Conservation (phyloP, 2,888 invertebrate species). For the Pristionchus mayeri region DNA sequence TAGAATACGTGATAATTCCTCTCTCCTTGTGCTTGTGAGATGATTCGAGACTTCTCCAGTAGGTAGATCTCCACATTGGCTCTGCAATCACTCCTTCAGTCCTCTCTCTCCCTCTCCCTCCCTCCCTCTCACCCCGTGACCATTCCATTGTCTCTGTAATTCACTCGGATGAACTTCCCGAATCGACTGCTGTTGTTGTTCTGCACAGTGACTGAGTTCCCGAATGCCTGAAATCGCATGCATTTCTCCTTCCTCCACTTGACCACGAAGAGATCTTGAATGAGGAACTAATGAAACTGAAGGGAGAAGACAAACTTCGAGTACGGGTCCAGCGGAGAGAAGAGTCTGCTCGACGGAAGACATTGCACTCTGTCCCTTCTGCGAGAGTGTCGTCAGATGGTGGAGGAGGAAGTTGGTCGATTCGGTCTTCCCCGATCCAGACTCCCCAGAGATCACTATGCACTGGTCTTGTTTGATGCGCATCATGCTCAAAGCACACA, state of each 20-base stretch:
- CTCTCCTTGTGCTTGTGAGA: constrained; percentile 92
- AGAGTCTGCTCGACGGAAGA: constrained; percentile 97
- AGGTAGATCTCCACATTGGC: constrained; percentile 97
- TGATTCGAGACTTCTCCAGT: constrained; percentile 93
- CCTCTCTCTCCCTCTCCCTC: too few relatives aligned
- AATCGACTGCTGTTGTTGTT: constrained; percentile 97
- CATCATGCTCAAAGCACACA: constrained; percentile 85
- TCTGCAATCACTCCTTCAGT: constrained; percentile 78
- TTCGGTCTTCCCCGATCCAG: constrained; percentile 82
- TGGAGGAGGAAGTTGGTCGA: constrained; percentile 95
- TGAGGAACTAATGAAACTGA: too few relatives aligned
- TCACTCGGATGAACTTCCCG: constrained; percentile 97
- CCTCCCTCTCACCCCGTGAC: constrained; percentile 85
- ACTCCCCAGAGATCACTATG: constrained; percentile 84
- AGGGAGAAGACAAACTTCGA: constrained; percentile 85
- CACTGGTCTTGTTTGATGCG: constrained; percentile 91
- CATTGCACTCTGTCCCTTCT: constrained; percentile 93
- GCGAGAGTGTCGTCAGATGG: constrained; percentile 90
- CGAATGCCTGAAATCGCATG: constrained; percentile 94
- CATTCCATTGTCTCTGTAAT: constrained; percentile 98
- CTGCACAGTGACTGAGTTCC: constrained; percentile 97
- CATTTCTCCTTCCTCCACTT: too few relatives aligned
- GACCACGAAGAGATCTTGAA: too few relatives aligned
- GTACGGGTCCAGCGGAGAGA: constrained; percentile 92
- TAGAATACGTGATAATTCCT: constrained; percentile 97